Base-by-base conservation (phyloP, 2,888 invertebrate species). In the Endomychus coccineus region DNA sequence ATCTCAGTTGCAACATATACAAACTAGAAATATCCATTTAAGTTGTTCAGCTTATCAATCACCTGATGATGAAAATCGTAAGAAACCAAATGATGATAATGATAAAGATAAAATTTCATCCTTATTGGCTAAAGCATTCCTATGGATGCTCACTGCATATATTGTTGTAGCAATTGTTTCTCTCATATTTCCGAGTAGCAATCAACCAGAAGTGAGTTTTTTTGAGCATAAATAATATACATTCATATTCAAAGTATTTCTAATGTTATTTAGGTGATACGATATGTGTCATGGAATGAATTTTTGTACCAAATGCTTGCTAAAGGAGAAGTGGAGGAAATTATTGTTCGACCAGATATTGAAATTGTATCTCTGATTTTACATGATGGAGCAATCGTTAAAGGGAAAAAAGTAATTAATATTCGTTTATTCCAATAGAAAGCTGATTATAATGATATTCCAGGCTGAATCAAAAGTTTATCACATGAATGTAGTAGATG, bases 231-330 rank as follows among this genome's bases (percentile, higher is more conserved):
- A 15, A n/a, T 16, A 19, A 1, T 39, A 11, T 13, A 13, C n/a
- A 10, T 21, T 27, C 27, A 15, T 32, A 30, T 33, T 15, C 6
- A 15, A 38, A 39, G 11, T 37, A 19, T 30, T 33, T 44, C n/a
- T n/a, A n/a, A n/a, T n/a, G n/a, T 43, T 29, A 58, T 66, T 4
- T 62, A 78, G 76, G 59, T 76, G 15, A 70, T 78, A n/a, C 71
- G 83, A 16, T 87, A 84, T 61, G 83, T 92, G 2, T 88, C 91
- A 0, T 97, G 96, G 96, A 91, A 92, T 67, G 95, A 96, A 67
- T 97, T 97, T 70, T 78, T 92, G 0, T 83, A 94, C 64, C 84
- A 91, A 43, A 89, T 97, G 87, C 67, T 97, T 35, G 81, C 87
- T 0, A 89, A 87, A 59, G 96, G 96, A 9, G 95, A 96, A 71